These are phyloP conservation scores for Rhodophaea formosa DNA, from an alignment of 2,888 invertebrate genomes.

Conservation along the genomic window DNA sequence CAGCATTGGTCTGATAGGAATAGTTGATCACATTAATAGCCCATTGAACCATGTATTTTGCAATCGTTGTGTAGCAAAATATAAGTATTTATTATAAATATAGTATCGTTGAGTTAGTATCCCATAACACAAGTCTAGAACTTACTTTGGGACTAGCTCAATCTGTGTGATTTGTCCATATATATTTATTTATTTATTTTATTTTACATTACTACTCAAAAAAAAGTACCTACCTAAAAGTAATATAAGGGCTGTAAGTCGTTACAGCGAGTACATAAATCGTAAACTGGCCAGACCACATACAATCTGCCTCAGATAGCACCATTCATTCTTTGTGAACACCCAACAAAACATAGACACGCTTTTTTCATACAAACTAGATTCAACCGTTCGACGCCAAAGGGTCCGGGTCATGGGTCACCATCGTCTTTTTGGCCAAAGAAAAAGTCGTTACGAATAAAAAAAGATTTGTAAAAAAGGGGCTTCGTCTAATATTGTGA, in stretches of 20 bases:
- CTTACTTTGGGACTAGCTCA: too few species aligned
- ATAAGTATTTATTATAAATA: too few species aligned
- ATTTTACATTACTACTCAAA: too few species aligned
- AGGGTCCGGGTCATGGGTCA: conserved; percentile 72
- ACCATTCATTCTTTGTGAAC: conserved; percentile 52
- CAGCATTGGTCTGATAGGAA: too few species aligned
- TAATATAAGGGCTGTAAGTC: not conserved
- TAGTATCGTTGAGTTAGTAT: too few species aligned
- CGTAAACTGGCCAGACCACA: conserved; percentile 51
- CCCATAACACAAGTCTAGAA: too few species aligned
- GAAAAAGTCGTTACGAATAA: conserved; percentile 75
- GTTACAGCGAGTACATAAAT: conserved; percentile 19
- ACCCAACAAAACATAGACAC: conserved; percentile 56
- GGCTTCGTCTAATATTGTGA: conserved; percentile 78
- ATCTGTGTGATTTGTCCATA: too few species aligned
- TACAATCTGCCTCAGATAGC: conserved; percentile 54
- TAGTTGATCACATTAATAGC: too few species aligned
- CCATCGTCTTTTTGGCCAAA: conserved; percentile 67
- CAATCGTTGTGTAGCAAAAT: too few species aligned
- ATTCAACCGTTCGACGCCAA: conserved; percentile 63
- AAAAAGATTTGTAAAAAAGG: conserved; percentile 68
- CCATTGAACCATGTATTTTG: too few species aligned
- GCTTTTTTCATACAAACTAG: conserved; percentile 75
- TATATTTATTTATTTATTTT: too few species aligned
- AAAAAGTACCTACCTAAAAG: not conserved